phyloP scores from a whole-genome alignment of 2,113 vertebrate species.

The Dendropsophus ebraccatus region DNA sequence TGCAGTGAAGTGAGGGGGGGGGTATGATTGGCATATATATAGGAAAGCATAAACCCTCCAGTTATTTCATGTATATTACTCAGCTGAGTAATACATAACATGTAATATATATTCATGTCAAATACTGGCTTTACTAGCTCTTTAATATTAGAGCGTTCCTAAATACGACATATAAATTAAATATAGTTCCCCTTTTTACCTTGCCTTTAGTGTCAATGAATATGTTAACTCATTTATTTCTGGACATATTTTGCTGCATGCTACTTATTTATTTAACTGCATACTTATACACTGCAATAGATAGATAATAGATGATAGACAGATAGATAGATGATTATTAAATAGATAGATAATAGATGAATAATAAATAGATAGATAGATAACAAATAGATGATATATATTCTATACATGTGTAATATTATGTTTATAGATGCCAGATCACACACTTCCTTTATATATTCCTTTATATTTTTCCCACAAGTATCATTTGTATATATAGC shows the following conservation, averaged over 20 bases:
- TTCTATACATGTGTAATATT: too few relatives aligned
- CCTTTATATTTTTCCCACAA: too few relatives aligned
- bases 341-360: background rate
- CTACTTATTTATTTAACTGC: background rate
- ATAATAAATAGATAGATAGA: background rate
- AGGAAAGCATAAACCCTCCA: background rate
- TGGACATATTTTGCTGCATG: background rate
- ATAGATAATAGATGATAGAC: background rate
- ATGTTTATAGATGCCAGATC: too few relatives aligned
- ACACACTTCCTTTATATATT: too few relatives aligned
- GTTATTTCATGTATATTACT: background rate
- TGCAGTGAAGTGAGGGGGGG: background rate
- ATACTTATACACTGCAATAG: background rate
- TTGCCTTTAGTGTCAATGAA: background rate
- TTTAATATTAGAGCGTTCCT: slow-evolving; percentile 7
- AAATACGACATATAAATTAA: slow-evolving; percentile 9
- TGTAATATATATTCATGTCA: background rate
- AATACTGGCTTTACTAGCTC: slow-evolving; percentile 6
- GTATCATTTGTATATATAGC: too few relatives aligned
- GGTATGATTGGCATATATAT: background rate
- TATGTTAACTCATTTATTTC: background rate
- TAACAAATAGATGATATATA: too few relatives aligned
- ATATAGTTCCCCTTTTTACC: background rate
- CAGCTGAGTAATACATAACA: background rate
- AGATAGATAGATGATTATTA: background rate